phyloP scores from a whole-genome alignment of 1,140 invertebrate species.

The Laupala kohalensis region DNA sequence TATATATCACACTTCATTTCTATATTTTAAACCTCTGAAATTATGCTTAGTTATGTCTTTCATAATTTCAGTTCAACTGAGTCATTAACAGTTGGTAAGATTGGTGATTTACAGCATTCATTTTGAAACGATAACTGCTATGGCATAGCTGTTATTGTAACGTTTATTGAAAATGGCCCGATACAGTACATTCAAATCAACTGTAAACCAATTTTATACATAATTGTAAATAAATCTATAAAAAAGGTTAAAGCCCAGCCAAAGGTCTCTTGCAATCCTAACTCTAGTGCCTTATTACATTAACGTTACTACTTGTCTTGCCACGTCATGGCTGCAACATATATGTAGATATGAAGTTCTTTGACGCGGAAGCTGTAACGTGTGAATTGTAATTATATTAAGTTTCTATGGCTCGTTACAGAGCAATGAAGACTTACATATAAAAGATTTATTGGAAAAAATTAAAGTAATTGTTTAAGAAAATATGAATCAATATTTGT shows the following conservation, averaged over 20 bases:
- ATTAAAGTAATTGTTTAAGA: neutral
- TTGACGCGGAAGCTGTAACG: neutral
- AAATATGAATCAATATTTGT: neutral
- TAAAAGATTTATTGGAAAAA: neutral
- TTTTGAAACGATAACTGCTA: neutral
- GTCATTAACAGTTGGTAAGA: neutral
- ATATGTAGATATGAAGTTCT: neutral
- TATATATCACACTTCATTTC: too few relatives aligned
- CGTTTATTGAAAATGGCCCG: neutral
- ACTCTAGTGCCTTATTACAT: conserved; percentile 6
- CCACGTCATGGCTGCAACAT: neutral
- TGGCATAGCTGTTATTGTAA: neutral
- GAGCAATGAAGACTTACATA: neutral
- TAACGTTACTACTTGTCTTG: neutral
- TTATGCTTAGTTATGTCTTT: too few relatives aligned
- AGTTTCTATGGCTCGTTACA: neutral
- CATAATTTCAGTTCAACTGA: neutral
- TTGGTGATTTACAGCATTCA: neutral
- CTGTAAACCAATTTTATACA: neutral
- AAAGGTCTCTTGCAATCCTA: conserved; percentile 5
- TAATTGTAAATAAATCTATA: neutral
- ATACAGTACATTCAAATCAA: neutral
- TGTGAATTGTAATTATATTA: neutral
- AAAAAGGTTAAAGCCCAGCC: neutral
- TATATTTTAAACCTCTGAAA: too few relatives aligned